These are phyloP conservation scores for Odontophorus gujanensis DNA, from an alignment of 2,113 vertebrate genomes.

Conservation along the genomic window DNA sequence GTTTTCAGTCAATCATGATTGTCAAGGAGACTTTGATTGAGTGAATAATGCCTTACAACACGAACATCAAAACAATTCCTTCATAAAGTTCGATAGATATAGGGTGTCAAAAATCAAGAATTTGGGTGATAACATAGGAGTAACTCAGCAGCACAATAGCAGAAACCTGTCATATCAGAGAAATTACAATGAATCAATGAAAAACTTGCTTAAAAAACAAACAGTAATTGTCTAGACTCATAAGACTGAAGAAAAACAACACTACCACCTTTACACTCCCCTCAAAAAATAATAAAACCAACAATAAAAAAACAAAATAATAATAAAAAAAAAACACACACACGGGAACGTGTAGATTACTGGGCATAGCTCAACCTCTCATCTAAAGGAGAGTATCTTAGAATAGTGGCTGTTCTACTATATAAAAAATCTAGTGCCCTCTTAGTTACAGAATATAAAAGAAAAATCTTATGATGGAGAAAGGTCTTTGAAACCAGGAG, in stretches of 20 bases:
- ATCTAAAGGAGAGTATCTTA: neutral
- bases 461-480: neutral
- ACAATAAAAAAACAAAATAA: neutral
- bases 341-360: neutral
- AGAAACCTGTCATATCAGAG: neutral
- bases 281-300: too few relatives aligned
- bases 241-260: neutral
- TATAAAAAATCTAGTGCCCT: neutral
- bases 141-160: neutral
- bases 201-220: neutral
- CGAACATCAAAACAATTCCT: neutral
- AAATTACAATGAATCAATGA: neutral
- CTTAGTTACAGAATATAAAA: neutral
- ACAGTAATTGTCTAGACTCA: rapidly evolving
- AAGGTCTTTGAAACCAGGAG: neutral
- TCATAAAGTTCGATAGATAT: neutral
- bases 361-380: neutral
- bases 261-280: neutral
- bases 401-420: neutral
- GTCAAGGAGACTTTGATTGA: constrained; percentile 23
- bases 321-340: neutral
- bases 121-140: neutral
- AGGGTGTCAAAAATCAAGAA: neutral
- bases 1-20: neutral
- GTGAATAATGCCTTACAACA: neutral